A percentile compares a stretch with the other conserved stretches of the same genome.
Evolutionary conservation across 2,888 invertebrate genomes (phyloP).

Genomic region (Eustalomyia histrio): DNA sequence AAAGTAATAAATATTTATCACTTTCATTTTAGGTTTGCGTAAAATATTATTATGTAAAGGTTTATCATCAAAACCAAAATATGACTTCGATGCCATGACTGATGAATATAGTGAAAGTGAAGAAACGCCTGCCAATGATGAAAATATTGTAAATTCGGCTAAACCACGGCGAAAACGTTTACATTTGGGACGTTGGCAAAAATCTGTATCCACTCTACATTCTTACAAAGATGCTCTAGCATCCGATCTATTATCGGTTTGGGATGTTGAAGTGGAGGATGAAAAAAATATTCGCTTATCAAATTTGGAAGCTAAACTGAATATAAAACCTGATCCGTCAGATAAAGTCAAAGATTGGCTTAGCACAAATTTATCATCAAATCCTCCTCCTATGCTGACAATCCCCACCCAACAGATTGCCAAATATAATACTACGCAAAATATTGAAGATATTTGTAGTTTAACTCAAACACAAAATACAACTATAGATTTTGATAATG

Average conservation of each 20-base stretch:
- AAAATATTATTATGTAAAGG: constrained; percentile 70
- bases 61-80: constrained; percentile 46
- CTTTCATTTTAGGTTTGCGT: constrained; percentile 59
- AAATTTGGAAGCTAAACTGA: constrained; percentile 10
- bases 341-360: constrained; percentile 61
- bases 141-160: not conserved
- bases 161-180: constrained; percentile 37
- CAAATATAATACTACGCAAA: constrained; percentile 1
- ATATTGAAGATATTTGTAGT: constrained; percentile 18
- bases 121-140: not conserved
- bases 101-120: constrained; percentile 42
- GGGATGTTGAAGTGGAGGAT: constrained; percentile 70
- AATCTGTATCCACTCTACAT: constrained; percentile 66
- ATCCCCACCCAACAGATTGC: constrained; percentile 39
- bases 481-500: constrained; percentile 42
- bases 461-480: constrained; percentile 40
- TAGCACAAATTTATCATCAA: constrained; percentile 20
- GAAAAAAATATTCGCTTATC: constrained; percentile 58
- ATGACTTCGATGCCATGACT: constrained; percentile 39
- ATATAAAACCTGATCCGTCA: constrained; percentile 45
- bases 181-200: constrained; percentile 71
- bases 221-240: constrained; percentile 72
- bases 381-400: constrained; percentile 38
- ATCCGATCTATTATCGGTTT: constrained; percentile 68
- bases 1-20: not conserved